Evolutionary conservation across 2,888 invertebrate species (phyloP).

Genomic region (Athalia cordata): DNA sequence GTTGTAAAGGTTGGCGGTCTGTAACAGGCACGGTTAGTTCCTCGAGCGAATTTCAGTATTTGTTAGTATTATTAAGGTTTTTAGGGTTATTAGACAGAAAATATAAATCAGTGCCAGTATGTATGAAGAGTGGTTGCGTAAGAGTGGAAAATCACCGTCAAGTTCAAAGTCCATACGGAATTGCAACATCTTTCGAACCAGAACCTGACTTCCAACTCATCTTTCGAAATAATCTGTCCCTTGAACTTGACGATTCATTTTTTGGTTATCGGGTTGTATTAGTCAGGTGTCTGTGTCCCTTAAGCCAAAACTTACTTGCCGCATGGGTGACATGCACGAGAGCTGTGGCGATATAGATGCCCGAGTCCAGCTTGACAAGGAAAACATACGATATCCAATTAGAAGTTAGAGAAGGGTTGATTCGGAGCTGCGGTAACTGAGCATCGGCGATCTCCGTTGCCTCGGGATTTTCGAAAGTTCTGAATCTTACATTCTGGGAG

Average conservation of each 20-base stretch:
- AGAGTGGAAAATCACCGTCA: background rate
- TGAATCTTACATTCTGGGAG: constrained; percentile 25
- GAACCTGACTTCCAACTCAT: no score
- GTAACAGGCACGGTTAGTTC: constrained; percentile 69
- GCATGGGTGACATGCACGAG: constrained; percentile 68
- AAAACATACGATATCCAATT: constrained; percentile 66
- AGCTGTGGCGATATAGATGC: constrained; percentile 70
- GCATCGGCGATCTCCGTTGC: constrained; percentile 30
- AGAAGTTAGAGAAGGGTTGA: constrained; percentile 54
- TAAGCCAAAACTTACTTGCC: constrained; percentile 66
- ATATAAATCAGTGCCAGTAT: background rate
- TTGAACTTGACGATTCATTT: background rate
- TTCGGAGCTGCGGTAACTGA: constrained; percentile 24
- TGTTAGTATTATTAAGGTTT: constrained; percentile 8
- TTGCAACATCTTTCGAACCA: no score
- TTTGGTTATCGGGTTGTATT: background rate
- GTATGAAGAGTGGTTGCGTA: background rate
- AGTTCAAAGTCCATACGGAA: no score
- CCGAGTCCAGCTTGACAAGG: constrained; percentile 69
- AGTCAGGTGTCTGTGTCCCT: constrained; percentile 34
- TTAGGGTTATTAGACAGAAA: background rate
- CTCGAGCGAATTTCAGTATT: constrained; percentile 33
- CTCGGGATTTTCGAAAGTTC: constrained; percentile 36
- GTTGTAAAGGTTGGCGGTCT: constrained; percentile 72
- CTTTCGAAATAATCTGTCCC: background rate